phyloP scores from a whole-genome alignment of 2,888 invertebrate species.

The Pseudolycoriella hygida region DNA sequence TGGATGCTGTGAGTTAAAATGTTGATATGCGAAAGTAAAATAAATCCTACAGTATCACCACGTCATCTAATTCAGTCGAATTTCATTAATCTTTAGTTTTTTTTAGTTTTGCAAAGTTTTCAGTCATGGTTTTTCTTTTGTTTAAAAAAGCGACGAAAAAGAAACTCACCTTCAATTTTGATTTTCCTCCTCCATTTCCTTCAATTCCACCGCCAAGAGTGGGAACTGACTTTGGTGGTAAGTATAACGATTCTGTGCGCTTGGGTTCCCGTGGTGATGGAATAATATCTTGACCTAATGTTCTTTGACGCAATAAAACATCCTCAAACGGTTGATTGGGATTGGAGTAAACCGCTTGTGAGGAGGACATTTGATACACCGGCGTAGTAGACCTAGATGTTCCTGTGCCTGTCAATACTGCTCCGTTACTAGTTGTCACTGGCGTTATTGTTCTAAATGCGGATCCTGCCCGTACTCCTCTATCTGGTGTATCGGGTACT shows the following conservation, averaged over 20 bases:
- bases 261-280: conserved; percentile 78
- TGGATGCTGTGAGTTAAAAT: no score
- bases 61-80: neutral
- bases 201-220: conserved; percentile 30
- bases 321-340: conserved; percentile 60
- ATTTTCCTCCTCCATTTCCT: conserved; percentile 19
- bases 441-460: conserved; percentile 32
- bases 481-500: conserved; percentile 19
- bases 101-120: neutral
- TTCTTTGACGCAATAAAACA: conserved; percentile 59
- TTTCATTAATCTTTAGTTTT: no score
- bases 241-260: conserved; percentile 76
- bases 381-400: conserved; percentile 30
- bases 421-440: conserved; percentile 41
- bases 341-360: conserved; percentile 26
- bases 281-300: conserved; percentile 73
- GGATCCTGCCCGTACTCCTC: conserved; percentile 37
- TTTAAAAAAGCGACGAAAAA: no score
- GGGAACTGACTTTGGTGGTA: conserved; percentile 39
- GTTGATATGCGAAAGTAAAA: no score
- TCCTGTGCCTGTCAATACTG: conserved; percentile 34
- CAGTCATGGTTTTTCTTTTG: neutral
- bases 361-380: conserved; percentile 20
- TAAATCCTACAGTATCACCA: neutral
- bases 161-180: conserved; percentile 24